Evolutionary conservation across 2,888 invertebrate species (phyloP).

Genomic region (Leptinotarsa juncta): DNA sequence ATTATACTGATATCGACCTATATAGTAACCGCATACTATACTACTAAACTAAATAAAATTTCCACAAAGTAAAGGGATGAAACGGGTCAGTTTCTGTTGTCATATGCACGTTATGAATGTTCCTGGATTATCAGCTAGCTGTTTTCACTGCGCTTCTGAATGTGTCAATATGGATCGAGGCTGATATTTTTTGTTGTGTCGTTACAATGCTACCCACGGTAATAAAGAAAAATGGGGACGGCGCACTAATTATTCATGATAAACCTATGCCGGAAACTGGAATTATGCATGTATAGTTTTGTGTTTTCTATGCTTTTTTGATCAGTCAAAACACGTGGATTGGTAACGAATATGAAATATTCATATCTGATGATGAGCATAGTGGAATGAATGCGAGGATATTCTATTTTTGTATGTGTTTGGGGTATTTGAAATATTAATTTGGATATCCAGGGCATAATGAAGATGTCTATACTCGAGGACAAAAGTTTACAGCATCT

Average conservation of each 20-base stretch:
- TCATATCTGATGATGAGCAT: slow-evolving; percentile 1
- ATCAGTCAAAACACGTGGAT: not conserved
- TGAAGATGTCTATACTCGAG: too few relatives aligned
- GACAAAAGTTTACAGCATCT: too few relatives aligned
- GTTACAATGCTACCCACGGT: slow-evolving; percentile 7
- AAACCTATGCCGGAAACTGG: slow-evolving; percentile 8
- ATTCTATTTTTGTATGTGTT: not conserved
- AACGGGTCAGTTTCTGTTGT: not conserved
- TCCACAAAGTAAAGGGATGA: too few relatives aligned
- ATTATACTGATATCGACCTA: too few relatives aligned
- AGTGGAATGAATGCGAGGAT: not conserved
- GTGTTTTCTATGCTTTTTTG: not conserved
- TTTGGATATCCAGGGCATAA: too few relatives aligned
- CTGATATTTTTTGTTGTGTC: slow-evolving; percentile 10
- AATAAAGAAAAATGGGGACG: slow-evolving; percentile 23
- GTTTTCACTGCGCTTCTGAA: slow-evolving; percentile 14
- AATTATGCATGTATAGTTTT: slow-evolving; percentile 15
- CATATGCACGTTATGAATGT: slow-evolving; percentile 16
- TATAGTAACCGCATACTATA: too few relatives aligned
- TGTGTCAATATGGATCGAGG: slow-evolving; percentile 22
- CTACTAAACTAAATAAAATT: too few relatives aligned
- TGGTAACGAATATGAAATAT: not conserved
- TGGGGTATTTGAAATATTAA: too few relatives aligned
- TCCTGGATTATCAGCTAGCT: slow-evolving; percentile 9
- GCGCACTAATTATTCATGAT: slow-evolving; percentile 21